Percentiles rank a stretch among this genome's conserved stretches.
Conservation (phyloP, 2,797 vertebrate species). For the Avahi laniger region DNA sequence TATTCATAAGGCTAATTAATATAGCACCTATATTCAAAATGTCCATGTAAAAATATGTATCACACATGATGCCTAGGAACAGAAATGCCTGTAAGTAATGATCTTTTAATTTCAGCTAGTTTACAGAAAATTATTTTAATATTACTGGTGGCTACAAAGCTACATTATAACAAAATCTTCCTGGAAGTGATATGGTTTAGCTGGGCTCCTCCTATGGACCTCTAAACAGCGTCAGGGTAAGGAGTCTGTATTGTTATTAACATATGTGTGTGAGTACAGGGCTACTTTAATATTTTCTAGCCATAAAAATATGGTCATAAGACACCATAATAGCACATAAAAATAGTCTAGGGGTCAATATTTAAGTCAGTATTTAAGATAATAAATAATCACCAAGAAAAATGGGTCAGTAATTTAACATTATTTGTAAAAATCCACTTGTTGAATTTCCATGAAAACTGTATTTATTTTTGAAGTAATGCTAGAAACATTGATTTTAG, state of each 20-base stretch:
- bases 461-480: background rate
- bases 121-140: background rate
- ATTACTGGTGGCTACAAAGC: background rate
- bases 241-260: background rate
- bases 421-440: background rate
- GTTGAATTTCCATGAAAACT: background rate
- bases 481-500: background rate
- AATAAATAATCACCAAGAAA: background rate
- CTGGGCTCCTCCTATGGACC: background rate
- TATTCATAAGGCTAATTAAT: background rate
- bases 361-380: background rate
- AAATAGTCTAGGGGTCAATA: background rate
- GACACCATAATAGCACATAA: background rate
- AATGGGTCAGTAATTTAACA: background rate
- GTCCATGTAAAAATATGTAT: background rate
- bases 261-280: background rate
- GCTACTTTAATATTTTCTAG: background rate
- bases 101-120: background rate
- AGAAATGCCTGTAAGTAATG: background rate
- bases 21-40: background rate
- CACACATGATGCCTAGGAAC: background rate
- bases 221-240: background rate
- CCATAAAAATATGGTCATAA: background rate
- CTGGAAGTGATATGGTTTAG: background rate
- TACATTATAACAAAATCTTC: background rate